Conservation (phyloP, 2,113 vertebrate genomes). For the Colinus virginianus region DNA sequence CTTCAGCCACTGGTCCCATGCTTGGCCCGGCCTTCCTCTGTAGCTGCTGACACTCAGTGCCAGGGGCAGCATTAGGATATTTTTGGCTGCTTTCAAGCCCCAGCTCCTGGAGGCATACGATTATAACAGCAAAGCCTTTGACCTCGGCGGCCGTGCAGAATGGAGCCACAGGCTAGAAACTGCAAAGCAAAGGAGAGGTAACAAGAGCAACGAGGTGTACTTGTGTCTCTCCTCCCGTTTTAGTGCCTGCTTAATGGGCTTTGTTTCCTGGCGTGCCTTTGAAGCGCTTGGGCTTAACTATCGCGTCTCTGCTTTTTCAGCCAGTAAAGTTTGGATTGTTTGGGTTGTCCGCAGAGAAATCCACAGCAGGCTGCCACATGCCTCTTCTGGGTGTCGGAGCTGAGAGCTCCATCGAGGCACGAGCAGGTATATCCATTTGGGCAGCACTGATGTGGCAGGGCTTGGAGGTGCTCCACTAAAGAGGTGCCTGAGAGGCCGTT, state of each 20-base stretch:
- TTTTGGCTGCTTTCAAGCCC: background rate
- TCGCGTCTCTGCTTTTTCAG: background rate
- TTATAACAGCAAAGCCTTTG: background rate
- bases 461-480: background rate
- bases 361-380: background rate
- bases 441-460: background rate
- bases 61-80: background rate
- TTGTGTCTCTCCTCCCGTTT: background rate
- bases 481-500: background rate
- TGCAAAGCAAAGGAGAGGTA: background rate
- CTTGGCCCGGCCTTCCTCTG: background rate
- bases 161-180: background rate
- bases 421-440: background rate
- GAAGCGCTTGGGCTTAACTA: background rate
- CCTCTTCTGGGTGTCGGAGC: background rate
- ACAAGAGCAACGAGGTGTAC: rapidly evolving
- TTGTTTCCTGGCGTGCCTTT: background rate
- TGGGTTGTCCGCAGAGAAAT: background rate
- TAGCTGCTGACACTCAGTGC: background rate
- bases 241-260: background rate
- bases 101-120: background rate
- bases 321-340: background rate
- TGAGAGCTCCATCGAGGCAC: background rate
- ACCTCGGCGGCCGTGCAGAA: background rate
- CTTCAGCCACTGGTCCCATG: background rate